Percentiles rank a stretch among this genome's conserved stretches.
These are phyloP conservation scores for Chloropsis cyanopogon DNA, from an alignment of 2,113 vertebrate species.

Conservation along the genomic window DNA sequence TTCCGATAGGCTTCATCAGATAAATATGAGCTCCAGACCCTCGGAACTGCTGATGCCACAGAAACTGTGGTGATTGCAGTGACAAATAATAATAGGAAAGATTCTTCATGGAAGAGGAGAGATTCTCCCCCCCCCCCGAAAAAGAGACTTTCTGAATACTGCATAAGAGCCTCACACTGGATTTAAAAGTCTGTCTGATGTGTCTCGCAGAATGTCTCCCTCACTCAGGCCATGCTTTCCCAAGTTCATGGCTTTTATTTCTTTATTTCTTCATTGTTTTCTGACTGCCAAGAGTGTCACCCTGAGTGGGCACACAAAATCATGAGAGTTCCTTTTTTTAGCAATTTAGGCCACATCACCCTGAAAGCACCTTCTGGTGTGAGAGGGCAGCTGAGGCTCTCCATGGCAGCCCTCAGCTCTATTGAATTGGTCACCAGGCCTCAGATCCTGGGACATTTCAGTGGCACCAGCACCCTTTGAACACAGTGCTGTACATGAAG, in stretches of 20 bases:
- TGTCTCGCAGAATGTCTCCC: neutral
- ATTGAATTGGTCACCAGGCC: neutral
- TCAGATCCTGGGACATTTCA: neutral
- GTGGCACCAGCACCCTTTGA: neutral
- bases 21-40: neutral
- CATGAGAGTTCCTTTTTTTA: no score
- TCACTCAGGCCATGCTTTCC: neutral
- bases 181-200: neutral
- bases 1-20: neutral
- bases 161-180: neutral
- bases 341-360: neutral
- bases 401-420: fast-evolving
- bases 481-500: fast-evolving
- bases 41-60: neutral
- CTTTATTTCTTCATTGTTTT: neutral
- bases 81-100: neutral
- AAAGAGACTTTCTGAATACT: neutral
- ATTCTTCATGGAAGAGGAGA: neutral
- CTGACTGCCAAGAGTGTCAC: neutral
- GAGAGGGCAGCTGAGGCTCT: neutral
- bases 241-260: neutral
- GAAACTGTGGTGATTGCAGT: neutral
- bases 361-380: neutral
- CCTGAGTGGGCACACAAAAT: neutral
- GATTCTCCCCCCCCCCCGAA: neutral